phyloP scores from a whole-genome alignment of 2,113 vertebrate species.

The Semnopithecus entellus region DNA sequence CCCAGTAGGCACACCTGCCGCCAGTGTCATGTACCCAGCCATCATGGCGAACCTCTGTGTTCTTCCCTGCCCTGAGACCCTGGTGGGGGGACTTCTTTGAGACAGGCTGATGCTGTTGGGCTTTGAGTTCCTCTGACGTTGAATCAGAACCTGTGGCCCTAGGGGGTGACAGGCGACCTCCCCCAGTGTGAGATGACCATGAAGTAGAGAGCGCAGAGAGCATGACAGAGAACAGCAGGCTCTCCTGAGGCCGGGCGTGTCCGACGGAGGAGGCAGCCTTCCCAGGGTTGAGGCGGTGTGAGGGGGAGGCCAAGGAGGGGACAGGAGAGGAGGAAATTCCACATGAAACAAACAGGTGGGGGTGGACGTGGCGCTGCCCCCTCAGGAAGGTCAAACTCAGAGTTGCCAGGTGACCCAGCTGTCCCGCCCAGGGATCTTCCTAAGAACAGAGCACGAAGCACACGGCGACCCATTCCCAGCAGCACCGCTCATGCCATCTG shows the following conservation, averaged over 20 bases:
- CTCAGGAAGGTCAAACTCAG: not conserved
- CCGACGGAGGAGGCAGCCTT: not conserved
- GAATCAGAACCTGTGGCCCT: not conserved
- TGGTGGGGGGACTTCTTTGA: not conserved
- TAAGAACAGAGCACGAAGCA: not conserved
- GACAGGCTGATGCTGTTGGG: not conserved
- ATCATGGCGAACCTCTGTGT: accelerated
- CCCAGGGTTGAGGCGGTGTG: not conserved
- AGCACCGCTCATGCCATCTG: not conserved
- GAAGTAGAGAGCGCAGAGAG: not conserved
- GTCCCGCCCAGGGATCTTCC: not conserved
- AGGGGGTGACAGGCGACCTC: not conserved
- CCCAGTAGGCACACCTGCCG: not conserved
- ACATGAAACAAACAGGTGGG: not conserved
- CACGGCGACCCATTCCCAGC: not conserved
- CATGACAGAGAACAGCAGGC: not conserved
- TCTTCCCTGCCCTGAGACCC: not conserved
- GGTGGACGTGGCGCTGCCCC: not conserved
- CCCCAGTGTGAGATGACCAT: accelerated
- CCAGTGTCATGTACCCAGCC: accelerated
- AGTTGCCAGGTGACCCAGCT: not conserved
- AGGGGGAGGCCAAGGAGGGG: not conserved
- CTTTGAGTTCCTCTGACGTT: not conserved
- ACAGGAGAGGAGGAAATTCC: too few species aligned
- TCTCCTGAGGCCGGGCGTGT: not conserved